phyloP scores from a whole-genome alignment of 2,797 vertebrate species.

The Coranthus polyacanthus region DNA sequence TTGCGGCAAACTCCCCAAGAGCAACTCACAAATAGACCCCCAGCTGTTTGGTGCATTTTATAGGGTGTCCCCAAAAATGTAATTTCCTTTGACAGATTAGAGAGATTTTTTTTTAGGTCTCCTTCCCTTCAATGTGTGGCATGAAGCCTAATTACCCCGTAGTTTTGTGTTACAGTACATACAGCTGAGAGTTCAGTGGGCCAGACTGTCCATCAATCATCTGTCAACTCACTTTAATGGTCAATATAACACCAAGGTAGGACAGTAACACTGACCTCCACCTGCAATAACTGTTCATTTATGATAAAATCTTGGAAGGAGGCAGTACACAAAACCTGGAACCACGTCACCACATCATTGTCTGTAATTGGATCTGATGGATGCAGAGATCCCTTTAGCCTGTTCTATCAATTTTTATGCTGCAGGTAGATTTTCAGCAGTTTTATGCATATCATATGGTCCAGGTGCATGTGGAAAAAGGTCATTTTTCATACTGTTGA shows the following conservation, averaged over 20 bases:
- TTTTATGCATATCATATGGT: too few relatives aligned
- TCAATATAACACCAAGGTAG: constrained; percentile 14
- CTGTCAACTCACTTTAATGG: constrained; percentile 16
- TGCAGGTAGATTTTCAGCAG: constrained; percentile 2
- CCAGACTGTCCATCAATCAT: constrained; percentile 21
- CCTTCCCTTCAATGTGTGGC: constrained; percentile 36
- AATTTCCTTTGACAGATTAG: constrained; percentile 64
- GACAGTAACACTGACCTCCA: constrained; percentile 23
- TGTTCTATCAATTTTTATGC: not conserved
- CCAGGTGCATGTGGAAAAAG: too few relatives aligned
- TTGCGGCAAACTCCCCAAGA: constrained; percentile 36
- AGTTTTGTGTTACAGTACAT: constrained; percentile 48
- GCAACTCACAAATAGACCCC: constrained; percentile 32
- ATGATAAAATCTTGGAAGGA: not conserved
- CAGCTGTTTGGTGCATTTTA: constrained; percentile 37
- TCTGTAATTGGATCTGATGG: not conserved
- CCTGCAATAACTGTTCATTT: constrained; percentile 15
- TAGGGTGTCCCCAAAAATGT: constrained; percentile 47
- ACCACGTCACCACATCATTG: not conserved
- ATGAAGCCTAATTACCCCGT: constrained; percentile 15
- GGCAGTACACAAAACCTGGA: not conserved
- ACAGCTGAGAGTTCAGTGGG: constrained; percentile 20
- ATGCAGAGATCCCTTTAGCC: not conserved
- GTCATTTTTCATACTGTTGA: too few relatives aligned
- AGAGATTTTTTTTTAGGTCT: constrained; percentile 40